Evolutionary conservation across 2,797 vertebrate genomes (phyloP).

Genomic region (Ataeniobius toweri): DNA sequence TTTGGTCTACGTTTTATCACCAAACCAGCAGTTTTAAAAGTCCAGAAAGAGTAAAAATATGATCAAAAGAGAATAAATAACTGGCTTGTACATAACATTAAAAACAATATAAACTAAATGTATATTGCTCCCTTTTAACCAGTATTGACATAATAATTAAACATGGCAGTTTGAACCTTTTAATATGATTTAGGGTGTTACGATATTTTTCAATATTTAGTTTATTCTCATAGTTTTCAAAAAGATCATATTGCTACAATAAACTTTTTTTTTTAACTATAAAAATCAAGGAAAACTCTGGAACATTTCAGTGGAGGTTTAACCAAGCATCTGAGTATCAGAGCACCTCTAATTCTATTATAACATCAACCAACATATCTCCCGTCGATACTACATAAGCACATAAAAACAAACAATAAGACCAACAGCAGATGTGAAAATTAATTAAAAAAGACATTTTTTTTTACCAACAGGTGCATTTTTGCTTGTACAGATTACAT

Average conservation of each 20-base stretch:
- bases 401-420: conserved; percentile 10
- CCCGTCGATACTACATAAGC: conserved; percentile 33
- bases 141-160: conserved; percentile 6
- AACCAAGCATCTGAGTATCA: background rate
- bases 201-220: background rate
- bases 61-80: background rate
- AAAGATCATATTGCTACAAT: background rate
- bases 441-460: conserved; percentile 23
- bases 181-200: background rate
- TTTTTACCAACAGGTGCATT: conserved; percentile 22
- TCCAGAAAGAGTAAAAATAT: background rate
- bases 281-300: background rate
- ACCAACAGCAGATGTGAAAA: conserved; percentile 26
- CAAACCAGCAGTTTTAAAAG: conserved; percentile 18
- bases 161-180: background rate
- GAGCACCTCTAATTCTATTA: conserved; percentile 1
- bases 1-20: conserved; percentile 7
- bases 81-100: background rate
- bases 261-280: background rate
- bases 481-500: conserved; percentile 34
- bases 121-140: conserved; percentile 35
- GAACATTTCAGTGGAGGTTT: background rate
- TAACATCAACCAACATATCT: background rate
- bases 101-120: conserved; percentile 13
- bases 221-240: background rate